These are phyloP conservation scores for Jaculus jaculus DNA, from an alignment of 2,113 vertebrate genomes.

Conservation along the genomic window DNA sequence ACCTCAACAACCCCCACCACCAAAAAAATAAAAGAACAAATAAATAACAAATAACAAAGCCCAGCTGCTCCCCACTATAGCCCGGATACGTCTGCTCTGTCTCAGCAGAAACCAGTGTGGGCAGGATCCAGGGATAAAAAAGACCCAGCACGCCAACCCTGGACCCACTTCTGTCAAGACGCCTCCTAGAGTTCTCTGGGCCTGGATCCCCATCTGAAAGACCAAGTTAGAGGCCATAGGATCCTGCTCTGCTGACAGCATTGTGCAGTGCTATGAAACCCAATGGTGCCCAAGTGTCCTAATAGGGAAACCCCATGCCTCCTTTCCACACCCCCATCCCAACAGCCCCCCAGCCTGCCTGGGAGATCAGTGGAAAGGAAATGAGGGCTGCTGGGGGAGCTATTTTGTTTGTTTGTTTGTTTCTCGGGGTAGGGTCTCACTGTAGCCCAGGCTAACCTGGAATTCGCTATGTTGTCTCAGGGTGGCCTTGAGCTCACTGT, in stretches of 20 bases:
- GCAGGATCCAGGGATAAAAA: background rate
- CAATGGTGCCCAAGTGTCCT: background rate
- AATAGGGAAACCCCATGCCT: background rate
- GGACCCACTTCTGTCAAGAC: background rate
- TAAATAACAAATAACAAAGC: too few species aligned
- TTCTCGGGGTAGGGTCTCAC: too few species aligned
- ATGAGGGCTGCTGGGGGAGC: background rate
- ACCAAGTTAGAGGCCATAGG: background rate
- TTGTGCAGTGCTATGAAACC: background rate
- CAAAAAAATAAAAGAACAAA: too few species aligned
- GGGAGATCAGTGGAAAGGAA: background rate
- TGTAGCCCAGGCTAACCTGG: too few species aligned
- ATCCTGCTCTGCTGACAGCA: background rate
- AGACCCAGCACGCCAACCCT: background rate
- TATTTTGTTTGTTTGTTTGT: too few species aligned
- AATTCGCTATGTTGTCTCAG: too few species aligned
- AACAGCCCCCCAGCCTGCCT: background rate
- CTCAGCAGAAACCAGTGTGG: background rate
- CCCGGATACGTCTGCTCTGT: background rate
- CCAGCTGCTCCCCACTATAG: too few species aligned
- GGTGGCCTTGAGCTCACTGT: too few species aligned
- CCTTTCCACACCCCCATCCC: background rate
- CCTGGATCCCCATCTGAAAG: constrained; percentile 12
- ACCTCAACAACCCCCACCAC: too few species aligned
- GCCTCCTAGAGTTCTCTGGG: background rate